A percentile compares a stretch with the other conserved stretches of the same genome.
Conservation (phyloP, 2,113 vertebrate species). For the Platycercus adscitus region DNA sequence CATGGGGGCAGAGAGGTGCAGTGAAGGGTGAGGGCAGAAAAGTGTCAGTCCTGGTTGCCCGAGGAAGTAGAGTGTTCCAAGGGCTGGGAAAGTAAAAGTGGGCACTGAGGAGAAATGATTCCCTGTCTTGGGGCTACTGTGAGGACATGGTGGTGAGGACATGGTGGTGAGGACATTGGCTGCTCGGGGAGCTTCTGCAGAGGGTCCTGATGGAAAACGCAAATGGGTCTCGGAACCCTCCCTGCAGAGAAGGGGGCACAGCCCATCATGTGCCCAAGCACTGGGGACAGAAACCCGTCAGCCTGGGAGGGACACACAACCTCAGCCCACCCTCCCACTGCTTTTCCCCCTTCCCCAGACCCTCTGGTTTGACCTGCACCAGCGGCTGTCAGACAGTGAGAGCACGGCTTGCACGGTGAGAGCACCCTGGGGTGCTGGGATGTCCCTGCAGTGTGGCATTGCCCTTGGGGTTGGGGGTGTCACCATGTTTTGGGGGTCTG, state of each 20-base stretch:
- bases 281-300: background rate
- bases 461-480: fast-evolving
- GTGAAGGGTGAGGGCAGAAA: background rate
- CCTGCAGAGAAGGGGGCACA: background rate
- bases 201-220: background rate
- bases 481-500: background rate
- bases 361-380: constrained; percentile 95
- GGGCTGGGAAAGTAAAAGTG: background rate
- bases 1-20: background rate
- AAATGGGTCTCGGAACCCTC: fast-evolving
- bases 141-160: fast-evolving
- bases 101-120: too few species aligned
- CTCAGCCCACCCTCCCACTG: background rate
- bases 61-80: background rate
- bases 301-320: background rate
- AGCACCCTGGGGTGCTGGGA: fast-evolving
- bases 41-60: background rate
- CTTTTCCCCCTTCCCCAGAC: constrained; percentile 77
- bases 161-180: fast-evolving
- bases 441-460: background rate
- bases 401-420: constrained; percentile 87
- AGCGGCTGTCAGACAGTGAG: constrained; percentile 91
- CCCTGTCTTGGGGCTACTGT: background rate
- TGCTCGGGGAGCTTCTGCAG: background rate
- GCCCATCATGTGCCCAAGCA: fast-evolving